These are phyloP conservation scores for Cichlasoma orientale DNA, from an alignment of 2,797 vertebrate genomes.

Conservation along the genomic window DNA sequence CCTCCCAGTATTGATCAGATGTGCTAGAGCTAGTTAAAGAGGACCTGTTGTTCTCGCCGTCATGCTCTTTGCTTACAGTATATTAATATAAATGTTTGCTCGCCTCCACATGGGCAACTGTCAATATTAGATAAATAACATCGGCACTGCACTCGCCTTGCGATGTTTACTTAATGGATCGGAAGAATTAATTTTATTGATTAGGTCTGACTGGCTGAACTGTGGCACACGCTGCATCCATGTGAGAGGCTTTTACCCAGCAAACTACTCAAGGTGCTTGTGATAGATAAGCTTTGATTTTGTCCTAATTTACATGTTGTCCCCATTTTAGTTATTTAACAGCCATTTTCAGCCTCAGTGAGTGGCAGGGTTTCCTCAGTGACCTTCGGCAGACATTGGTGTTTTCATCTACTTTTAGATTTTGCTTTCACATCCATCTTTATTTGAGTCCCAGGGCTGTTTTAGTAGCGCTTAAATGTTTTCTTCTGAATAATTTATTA, in stretches of 20 bases:
- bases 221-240: background rate
- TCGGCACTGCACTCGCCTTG: background rate
- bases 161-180: conserved; percentile 36
- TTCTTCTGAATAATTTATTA: conserved; percentile 53
- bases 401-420: conserved; percentile 52
- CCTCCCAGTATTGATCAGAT: conserved; percentile 43
- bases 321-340: background rate
- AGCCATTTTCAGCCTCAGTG: conserved; percentile 2
- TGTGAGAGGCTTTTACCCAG: background rate
- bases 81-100: conserved; percentile 36
- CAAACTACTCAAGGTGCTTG: background rate
- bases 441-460: conserved; percentile 11
- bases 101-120: background rate
- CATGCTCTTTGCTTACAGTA: conserved; percentile 28
- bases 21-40: conserved; percentile 38
- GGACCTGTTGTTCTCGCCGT: conserved; percentile 45
- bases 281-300: conserved; percentile 14
- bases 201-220: conserved; percentile 26
- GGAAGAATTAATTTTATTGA: conserved; percentile 53
- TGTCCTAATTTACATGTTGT: background rate
- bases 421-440: conserved; percentile 22
- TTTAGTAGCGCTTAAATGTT: conserved; percentile 24
- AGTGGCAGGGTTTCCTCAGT: conserved; percentile 13
- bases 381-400: conserved; percentile 30
- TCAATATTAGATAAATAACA: conserved; percentile 44